Evolutionary conservation across 2,797 vertebrate genomes (phyloP).

Genomic region (Crenuchus spilurus): DNA sequence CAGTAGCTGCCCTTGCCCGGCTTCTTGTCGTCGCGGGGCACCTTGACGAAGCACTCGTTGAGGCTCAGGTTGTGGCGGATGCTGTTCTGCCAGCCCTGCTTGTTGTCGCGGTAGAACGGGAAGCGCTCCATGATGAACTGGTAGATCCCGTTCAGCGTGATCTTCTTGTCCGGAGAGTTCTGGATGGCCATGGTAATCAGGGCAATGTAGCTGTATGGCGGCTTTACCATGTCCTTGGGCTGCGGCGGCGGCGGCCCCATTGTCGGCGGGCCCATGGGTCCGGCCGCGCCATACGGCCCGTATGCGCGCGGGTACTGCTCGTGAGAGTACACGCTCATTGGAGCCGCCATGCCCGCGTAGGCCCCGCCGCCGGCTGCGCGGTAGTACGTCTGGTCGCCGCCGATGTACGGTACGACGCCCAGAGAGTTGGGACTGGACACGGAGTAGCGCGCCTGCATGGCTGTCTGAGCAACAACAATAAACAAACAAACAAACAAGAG

Average conservation of each 20-base stretch:
- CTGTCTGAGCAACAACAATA: slow-evolving; percentile 30
- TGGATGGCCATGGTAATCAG: slow-evolving; percentile 96
- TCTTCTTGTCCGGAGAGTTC: slow-evolving; percentile 90
- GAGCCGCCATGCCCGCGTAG: slow-evolving; percentile 91
- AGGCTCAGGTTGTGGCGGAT: slow-evolving; percentile 91
- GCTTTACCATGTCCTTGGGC: slow-evolving; percentile 95
- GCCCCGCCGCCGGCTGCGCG: slow-evolving; percentile 85
- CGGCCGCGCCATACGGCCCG: slow-evolving; percentile 83
- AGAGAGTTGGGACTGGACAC: slow-evolving; percentile 94
- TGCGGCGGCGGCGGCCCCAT: slow-evolving; percentile 72
- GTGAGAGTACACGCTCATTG: slow-evolving; percentile 94
- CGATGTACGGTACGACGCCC: slow-evolving; percentile 94
- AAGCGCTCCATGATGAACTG: slow-evolving; percentile 96
- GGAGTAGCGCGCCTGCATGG: slow-evolving; percentile 95
- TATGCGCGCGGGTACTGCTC: slow-evolving; percentile 80
- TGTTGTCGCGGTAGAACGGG: slow-evolving; percentile 88
- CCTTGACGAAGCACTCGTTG: slow-evolving; percentile 93
- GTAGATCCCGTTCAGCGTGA: slow-evolving; percentile 95
- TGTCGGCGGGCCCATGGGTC: slow-evolving; percentile 47
- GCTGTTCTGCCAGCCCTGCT: slow-evolving; percentile 94
- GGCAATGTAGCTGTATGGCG: slow-evolving; percentile 92
- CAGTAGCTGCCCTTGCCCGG: slow-evolving; percentile 95
- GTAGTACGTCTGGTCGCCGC: slow-evolving; percentile 94
- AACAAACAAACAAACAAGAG: background rate
- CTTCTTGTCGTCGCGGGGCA: slow-evolving; percentile 92